These are phyloP conservation scores for Thera britannica DNA, from an alignment of 2,888 invertebrate genomes.

Conservation along the genomic window DNA sequence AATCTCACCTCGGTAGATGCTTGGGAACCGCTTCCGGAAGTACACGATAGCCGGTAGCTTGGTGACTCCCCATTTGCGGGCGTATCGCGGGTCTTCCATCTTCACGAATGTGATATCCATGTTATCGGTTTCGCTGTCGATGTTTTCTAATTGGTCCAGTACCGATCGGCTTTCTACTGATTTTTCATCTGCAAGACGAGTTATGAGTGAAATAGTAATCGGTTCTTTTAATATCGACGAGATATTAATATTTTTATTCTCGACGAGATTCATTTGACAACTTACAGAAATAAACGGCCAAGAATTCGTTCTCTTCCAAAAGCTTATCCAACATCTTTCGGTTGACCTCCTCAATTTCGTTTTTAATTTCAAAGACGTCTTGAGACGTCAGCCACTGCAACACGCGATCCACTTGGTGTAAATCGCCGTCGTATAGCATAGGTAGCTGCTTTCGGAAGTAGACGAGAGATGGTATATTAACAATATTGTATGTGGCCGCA, in stretches of 20 bases:
- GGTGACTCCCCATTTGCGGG: conserved; percentile 96
- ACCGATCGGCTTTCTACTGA: conserved; percentile 93
- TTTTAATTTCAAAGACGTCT: conserved; percentile 97
- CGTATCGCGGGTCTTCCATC: conserved; percentile 96
- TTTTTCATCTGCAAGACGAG: conserved; percentile 87
- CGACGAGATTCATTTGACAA: conserved; percentile 41
- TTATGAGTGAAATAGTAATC: conserved; percentile 1
- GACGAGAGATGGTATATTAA: conserved; percentile 93
- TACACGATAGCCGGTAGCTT: conserved; percentile 96
- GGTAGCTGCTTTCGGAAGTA: conserved; percentile 94
- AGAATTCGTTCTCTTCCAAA: conserved; percentile 96
- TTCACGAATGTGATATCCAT: conserved; percentile 97
- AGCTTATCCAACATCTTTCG: conserved; percentile 98
- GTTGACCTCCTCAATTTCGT: conserved; percentile 98
- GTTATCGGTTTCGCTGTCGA: conserved; percentile 97
- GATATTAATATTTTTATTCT: not conserved
- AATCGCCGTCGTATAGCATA: conserved; percentile 94
- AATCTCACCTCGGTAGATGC: conserved; percentile 92
- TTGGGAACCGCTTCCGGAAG: conserved; percentile 95
- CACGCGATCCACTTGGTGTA: conserved; percentile 93
- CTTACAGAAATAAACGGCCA: conserved; percentile 98
- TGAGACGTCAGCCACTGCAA: conserved; percentile 96
- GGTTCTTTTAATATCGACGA: not conserved
- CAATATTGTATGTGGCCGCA: conserved; percentile 92
- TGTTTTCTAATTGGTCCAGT: conserved; percentile 94